phyloP scores from a whole-genome alignment of 2,888 invertebrate species.

The Pherbina coryleti region DNA sequence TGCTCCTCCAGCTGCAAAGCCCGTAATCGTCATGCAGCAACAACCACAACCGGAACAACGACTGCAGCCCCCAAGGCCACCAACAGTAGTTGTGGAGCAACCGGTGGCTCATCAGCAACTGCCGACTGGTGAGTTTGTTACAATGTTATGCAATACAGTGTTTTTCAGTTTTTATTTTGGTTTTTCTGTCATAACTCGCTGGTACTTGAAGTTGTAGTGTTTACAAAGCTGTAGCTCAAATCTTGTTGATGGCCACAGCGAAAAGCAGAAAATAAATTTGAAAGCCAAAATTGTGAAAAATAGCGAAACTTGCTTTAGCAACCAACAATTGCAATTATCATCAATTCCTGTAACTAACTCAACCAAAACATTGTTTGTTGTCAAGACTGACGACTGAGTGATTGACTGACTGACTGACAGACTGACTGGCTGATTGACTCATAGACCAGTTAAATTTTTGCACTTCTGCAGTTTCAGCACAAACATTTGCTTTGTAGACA shows the following conservation, averaged over 20 bases:
- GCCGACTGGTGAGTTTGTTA: constrained; percentile 49
- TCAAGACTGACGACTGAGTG: too few species aligned
- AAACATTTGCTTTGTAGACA: too few species aligned
- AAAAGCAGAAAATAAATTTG: too few species aligned
- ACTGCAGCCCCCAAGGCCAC: background rate
- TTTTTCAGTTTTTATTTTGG: background rate
- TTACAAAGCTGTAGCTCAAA: background rate
- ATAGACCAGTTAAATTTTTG: too few species aligned
- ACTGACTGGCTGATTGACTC: too few species aligned
- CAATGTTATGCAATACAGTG: background rate
- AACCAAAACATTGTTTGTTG: background rate
- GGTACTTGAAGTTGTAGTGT: background rate
- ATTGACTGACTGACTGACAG: too few species aligned
- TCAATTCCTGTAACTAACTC: background rate
- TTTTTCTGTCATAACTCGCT: background rate
- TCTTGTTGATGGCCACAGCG: background rate
- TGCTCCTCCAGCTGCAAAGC: constrained; percentile 34
- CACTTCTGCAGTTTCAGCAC: too few species aligned
- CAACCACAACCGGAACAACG: constrained; percentile 41
- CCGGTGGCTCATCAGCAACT: constrained; percentile 46
- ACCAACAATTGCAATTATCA: background rate
- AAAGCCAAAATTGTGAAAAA: background rate
- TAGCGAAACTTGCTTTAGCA: constrained; percentile 10
- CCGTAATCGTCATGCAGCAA: constrained; percentile 25
- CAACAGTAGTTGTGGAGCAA: constrained; percentile 50